A percentile compares a stretch with the other conserved stretches of the same genome.
phyloP scores from a whole-genome alignment of 2,888 invertebrate species.

The Steromphala cineraria region DNA sequence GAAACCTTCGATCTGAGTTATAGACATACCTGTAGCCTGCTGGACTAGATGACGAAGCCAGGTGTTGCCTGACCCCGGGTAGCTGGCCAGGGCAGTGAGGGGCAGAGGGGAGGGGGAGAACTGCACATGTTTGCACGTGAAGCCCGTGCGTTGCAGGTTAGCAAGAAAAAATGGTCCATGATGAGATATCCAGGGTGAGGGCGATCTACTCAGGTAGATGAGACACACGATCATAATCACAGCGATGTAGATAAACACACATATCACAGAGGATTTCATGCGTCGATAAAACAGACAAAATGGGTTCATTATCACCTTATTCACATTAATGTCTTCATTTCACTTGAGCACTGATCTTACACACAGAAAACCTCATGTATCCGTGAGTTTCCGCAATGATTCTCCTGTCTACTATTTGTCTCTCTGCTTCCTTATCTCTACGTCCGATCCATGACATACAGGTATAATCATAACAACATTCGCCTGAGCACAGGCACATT shows the following conservation, averaged over 20 bases:
- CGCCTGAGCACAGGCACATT: no score
- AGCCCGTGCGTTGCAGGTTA: background rate
- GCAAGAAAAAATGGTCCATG: slow-evolving; percentile 9
- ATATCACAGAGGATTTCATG: slow-evolving; percentile 16
- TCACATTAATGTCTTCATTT: no score
- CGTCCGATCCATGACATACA: no score
- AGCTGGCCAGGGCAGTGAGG: slow-evolving; percentile 48
- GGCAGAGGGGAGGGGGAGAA: slow-evolving; percentile 32
- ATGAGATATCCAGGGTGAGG: slow-evolving; percentile 15
- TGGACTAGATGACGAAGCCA: slow-evolving; percentile 56
- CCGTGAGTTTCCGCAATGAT: no score
- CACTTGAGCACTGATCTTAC: no score
- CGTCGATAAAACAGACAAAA: background rate
- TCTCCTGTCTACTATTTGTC: no score
- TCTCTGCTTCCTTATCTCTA: no score
- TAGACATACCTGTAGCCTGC: slow-evolving; percentile 54
- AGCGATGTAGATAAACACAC: slow-evolving; percentile 24
- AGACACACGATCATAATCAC: slow-evolving; percentile 20
- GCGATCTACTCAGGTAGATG: slow-evolving; percentile 6
- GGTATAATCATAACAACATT: no score
- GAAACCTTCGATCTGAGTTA: no score
- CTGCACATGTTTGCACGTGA: slow-evolving; percentile 30
- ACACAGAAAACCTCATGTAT: no score
- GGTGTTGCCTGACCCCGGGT: slow-evolving; percentile 54
- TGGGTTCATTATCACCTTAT: background rate